phyloP scores from a whole-genome alignment of 2,888 invertebrate species.

The Lathronympha strigana region DNA sequence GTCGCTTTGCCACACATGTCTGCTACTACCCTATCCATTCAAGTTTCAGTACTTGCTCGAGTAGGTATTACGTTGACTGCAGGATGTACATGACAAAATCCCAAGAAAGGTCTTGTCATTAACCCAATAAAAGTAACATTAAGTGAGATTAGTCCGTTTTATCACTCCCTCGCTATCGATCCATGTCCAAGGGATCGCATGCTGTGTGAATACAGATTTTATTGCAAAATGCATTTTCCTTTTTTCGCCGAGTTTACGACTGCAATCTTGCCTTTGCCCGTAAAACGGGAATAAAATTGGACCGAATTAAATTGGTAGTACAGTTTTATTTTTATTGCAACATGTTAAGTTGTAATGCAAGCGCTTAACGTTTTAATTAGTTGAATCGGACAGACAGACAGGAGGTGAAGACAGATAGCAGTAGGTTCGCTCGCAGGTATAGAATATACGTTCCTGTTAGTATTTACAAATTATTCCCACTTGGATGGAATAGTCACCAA shows the following conservation, averaged over 20 bases:
- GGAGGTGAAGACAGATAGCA: too few relatives aligned
- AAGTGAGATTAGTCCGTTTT: slow-evolving; percentile 46
- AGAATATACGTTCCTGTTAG: too few relatives aligned
- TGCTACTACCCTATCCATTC: too few relatives aligned
- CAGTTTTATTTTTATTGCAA: slow-evolving; percentile 47
- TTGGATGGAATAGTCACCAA: too few relatives aligned
- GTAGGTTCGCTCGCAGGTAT: too few relatives aligned
- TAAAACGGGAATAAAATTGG: slow-evolving; percentile 62
- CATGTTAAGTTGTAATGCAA: slow-evolving; percentile 42
- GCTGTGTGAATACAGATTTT: slow-evolving; percentile 66
- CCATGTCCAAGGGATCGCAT: slow-evolving; percentile 55
- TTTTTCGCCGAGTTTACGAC: slow-evolving; percentile 69
- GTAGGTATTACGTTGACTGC: neutral
- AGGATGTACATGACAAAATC: neutral
- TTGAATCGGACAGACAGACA: neutral
- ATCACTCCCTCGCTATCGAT: slow-evolving; percentile 58
- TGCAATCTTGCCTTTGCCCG: slow-evolving; percentile 70
- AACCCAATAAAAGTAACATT: slow-evolving; percentile 31
- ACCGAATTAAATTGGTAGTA: slow-evolving; percentile 63
- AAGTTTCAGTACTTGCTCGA: neutral
- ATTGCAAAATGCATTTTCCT: slow-evolving; percentile 59
- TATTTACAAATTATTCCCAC: too few relatives aligned
- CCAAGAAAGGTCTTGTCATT: slow-evolving; percentile 16
- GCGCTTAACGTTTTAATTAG: slow-evolving; percentile 19
- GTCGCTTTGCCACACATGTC: too few relatives aligned